These are phyloP conservation scores for Psittacula derbiana DNA, from an alignment of 2,797 vertebrate species.

Conservation along the genomic window DNA sequence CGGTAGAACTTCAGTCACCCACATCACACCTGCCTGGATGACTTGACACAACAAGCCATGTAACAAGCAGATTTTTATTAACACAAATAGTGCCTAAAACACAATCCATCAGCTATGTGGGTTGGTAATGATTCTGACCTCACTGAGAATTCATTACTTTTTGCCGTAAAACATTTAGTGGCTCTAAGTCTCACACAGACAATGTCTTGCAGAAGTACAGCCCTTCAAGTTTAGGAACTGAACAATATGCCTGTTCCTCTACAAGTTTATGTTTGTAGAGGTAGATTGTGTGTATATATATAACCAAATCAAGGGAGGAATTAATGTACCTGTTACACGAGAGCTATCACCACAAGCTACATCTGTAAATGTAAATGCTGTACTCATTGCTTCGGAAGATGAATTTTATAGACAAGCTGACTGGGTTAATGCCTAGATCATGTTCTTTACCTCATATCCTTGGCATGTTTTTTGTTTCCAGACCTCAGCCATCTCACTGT, in stretches of 20 bases:
- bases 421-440: not conserved
- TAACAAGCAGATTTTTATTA: not conserved
- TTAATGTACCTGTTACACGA: no score
- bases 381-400: not conserved
- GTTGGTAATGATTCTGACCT: conserved; percentile 37
- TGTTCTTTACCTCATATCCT: not conserved
- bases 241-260: not conserved
- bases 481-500: not conserved
- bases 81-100: not conserved
- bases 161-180: conserved; percentile 22
- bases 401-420: not conserved
- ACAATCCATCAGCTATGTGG: conserved; percentile 17
- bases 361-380: not conserved
- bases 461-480: not conserved
- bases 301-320: not conserved
- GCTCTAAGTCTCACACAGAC: not conserved
- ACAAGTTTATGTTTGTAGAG: no score
- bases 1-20: conserved; percentile 5
- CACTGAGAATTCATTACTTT: conserved; percentile 25
- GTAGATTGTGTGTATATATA: not conserved
- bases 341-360: not conserved
- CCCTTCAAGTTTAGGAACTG: not conserved
- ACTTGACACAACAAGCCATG: not conserved
- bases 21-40: not conserved
- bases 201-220: not conserved